These are phyloP conservation scores for Zaprionus obscuricornis DNA, from an alignment of 2,888 invertebrate genomes.

Conservation along the genomic window DNA sequence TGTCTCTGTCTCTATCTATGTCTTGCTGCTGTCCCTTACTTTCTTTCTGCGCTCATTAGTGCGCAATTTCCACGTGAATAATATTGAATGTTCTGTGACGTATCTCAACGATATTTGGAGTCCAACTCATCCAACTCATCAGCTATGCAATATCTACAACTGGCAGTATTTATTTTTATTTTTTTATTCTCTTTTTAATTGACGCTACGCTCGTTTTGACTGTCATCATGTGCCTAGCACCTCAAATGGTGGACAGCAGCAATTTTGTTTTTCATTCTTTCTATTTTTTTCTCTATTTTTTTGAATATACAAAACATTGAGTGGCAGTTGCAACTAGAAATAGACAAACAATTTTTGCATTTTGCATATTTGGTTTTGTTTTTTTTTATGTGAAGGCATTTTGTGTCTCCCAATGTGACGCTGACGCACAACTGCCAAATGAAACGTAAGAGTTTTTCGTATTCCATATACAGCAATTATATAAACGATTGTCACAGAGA, in stretches of 20 bases:
- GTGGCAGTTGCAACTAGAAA: constrained; percentile 31
- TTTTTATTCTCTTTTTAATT: constrained; percentile 61
- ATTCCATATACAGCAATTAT: constrained; percentile 56
- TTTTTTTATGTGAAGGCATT: constrained; percentile 4
- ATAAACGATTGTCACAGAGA: too few relatives aligned
- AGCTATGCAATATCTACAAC: too few relatives aligned
- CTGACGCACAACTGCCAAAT: constrained; percentile 58
- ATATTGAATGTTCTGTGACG: constrained; percentile 79
- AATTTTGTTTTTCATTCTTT: constrained; percentile 11
- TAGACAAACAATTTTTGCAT: constrained; percentile 31
- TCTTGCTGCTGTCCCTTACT: too few relatives aligned
- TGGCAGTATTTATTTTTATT: too few relatives aligned
- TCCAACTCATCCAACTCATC: too few relatives aligned
- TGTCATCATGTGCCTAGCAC: constrained; percentile 62
- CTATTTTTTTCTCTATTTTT: constrained; percentile 2
- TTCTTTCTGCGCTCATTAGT: constrained; percentile 59
- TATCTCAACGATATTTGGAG: constrained; percentile 52
- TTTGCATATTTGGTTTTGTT: constrained; percentile 36
- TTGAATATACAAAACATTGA: too few relatives aligned
- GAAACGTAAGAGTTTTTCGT: constrained; percentile 49
- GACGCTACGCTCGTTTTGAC: constrained; percentile 66
- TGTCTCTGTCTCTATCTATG: too few relatives aligned
- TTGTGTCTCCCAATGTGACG: constrained; percentile 4
- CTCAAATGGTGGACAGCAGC: constrained; percentile 50
- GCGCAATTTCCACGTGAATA: constrained; percentile 76